Percentiles rank a stretch among this genome's conserved stretches.
phyloP scores from a whole-genome alignment of 2,113 vertebrate species.

The Azemiops feae region DNA sequence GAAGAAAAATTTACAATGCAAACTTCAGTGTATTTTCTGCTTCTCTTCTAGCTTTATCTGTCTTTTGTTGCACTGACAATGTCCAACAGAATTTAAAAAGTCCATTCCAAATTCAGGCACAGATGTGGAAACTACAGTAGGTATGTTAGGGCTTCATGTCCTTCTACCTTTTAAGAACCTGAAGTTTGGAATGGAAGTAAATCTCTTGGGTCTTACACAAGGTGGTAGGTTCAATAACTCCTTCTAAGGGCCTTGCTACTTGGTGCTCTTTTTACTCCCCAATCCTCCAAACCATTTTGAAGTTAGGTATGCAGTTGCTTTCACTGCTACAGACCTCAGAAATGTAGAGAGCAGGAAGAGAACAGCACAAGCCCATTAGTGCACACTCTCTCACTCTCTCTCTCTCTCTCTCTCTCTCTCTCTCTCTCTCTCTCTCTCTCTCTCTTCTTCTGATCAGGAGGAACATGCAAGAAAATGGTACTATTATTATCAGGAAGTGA shows the following conservation, averaged over 20 bases:
- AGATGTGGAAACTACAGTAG: slow-evolving; percentile 18
- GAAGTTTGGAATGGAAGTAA: slow-evolving; percentile 31
- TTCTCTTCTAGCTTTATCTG: slow-evolving; percentile 28
- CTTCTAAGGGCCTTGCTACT: not conserved
- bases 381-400: not conserved
- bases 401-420: too few species aligned
- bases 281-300: not conserved
- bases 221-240: slow-evolving; percentile 10
- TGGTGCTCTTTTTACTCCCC: not conserved
- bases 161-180: slow-evolving; percentile 9
- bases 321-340: not conserved
- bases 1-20: slow-evolving; percentile 31
- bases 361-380: not conserved
- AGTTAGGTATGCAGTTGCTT: not conserved
- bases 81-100: not conserved
- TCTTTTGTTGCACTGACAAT: slow-evolving; percentile 17
- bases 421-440: not conserved
- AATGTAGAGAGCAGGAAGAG: not conserved
- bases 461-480: not conserved
- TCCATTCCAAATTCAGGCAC: not conserved
- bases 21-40: slow-evolving; percentile 37
- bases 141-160: slow-evolving; percentile 12
- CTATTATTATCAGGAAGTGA: not conserved
- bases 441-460: not conserved
- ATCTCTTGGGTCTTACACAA: slow-evolving; percentile 25